Evolutionary conservation across 2,888 invertebrate species (phyloP).

Genomic region (Leptopilina syphax): DNA sequence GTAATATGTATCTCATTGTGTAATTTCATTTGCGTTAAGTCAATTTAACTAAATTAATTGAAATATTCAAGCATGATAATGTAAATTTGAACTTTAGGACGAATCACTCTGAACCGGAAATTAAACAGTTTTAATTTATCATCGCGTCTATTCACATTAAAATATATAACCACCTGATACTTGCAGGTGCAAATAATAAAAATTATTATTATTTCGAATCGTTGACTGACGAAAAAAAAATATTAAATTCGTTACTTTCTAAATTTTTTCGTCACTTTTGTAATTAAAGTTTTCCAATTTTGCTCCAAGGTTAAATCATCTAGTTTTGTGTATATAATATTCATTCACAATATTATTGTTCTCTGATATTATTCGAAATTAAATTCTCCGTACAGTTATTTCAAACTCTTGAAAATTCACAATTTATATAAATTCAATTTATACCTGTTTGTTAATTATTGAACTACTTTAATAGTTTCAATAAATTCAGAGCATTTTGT

Average conservation of each 20-base stretch:
- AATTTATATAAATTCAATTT: no score
- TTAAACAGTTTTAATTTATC: constrained; percentile 33
- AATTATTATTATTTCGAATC: background rate
- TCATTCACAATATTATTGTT: no score
- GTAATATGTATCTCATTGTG: background rate
- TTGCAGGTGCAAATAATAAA: constrained; percentile 22
- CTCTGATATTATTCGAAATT: no score
- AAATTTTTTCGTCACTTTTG: background rate
- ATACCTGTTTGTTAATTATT: no score
- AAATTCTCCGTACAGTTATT: no score
- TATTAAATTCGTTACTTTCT: background rate
- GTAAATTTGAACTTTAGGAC: constrained; percentile 9
- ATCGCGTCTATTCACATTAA: constrained; percentile 20
- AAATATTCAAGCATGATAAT: background rate
- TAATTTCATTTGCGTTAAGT: constrained; percentile 3
- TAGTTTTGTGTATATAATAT: no score
- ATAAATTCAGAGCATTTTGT: no score
- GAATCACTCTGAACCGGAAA: constrained; percentile 37
- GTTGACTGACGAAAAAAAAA: background rate
- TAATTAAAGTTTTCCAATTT: no score
- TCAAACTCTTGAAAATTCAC: no score
- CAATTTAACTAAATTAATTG: constrained; percentile 2
- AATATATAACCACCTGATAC: constrained; percentile 15
- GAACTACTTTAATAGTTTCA: no score
- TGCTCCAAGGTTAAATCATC: no score